Conservation (phyloP, 1,140 invertebrate species). For the Kradibia gibbosae region DNA sequence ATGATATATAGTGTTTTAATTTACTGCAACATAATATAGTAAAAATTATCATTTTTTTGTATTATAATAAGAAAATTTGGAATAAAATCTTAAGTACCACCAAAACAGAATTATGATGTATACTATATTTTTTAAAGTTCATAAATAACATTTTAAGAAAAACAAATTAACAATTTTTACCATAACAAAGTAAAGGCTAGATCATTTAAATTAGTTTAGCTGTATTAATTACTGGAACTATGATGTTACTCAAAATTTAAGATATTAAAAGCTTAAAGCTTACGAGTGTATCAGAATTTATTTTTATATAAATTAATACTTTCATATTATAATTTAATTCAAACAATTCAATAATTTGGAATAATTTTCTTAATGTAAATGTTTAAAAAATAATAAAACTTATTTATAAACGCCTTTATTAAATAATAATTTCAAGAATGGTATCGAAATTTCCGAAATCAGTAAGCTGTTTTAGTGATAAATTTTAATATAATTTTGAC, state of each 20-base stretch:
- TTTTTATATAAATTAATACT: too few species aligned
- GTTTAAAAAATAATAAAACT: too few species aligned
- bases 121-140: background rate
- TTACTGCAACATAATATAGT: background rate
- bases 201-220: background rate
- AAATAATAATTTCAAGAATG: too few species aligned
- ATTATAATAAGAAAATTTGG: too few species aligned
- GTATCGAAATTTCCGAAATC: too few species aligned
- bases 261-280: background rate
- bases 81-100: background rate
- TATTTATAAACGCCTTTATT: too few species aligned
- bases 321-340: too few species aligned
- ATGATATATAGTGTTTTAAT: too few species aligned
- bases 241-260: background rate
- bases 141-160: background rate
- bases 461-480: too few species aligned
- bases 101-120: background rate
- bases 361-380: too few species aligned
- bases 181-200: background rate
- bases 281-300: background rate
- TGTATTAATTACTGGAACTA: background rate
- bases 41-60: background rate
- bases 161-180: background rate
- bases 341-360: too few species aligned
- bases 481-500: too few species aligned